Evolutionary conservation across 2,797 vertebrate species (phyloP), one percentile per base, ranked within the genome.

Genomic region (Thunnus albacares): DNA sequence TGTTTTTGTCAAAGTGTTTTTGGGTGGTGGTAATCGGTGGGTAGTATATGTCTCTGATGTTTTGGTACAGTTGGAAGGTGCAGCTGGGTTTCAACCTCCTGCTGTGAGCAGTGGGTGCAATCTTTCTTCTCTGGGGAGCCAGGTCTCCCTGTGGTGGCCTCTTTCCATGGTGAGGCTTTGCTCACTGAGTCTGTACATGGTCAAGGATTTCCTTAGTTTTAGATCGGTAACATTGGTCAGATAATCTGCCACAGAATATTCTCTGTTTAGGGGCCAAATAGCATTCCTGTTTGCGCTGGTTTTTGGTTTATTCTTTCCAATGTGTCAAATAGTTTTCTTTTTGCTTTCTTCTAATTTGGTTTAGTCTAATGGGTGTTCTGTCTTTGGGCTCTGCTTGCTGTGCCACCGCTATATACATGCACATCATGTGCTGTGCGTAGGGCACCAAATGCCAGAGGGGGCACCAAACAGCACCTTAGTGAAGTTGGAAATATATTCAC

Each of bases 61-160:
- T 13, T 43, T 43, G 12, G 13, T 43, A 43, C 41, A 4, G 13
- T 1, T 14, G 41, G 41, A 43, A 60, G 43, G n/a, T 22, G 26
- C 38, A 38, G 38, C 38, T 38, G 38, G 1, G 38, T 38, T 38
- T 38, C 38, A 2, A 38, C 56, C 43, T 59, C 68, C 17, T 60
- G 64, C 63, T 47, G n/a, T 59, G 55, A 58, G 38, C 3, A 47
- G 67, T 6, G 7, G 65, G 14, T 68, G n/a, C 52, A 56, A 24
- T 56, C 66, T 56, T 11, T 56, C 52, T 56, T 56, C 22, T 55
- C 8, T 41, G 28, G 4, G 52, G 33, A 41, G 33, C 22, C 52
- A 43, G 52, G 18, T 56, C 52, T 56, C 52, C 35, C 35, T 68
- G 66, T 43, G 35, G 66, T 1, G 35, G 35, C 5, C 35, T 56